Evolutionary conservation across 30 jellyfish, hydroid and myxozoan genomes (phyloP).

Genomic region (Mastigias papua): DNA sequence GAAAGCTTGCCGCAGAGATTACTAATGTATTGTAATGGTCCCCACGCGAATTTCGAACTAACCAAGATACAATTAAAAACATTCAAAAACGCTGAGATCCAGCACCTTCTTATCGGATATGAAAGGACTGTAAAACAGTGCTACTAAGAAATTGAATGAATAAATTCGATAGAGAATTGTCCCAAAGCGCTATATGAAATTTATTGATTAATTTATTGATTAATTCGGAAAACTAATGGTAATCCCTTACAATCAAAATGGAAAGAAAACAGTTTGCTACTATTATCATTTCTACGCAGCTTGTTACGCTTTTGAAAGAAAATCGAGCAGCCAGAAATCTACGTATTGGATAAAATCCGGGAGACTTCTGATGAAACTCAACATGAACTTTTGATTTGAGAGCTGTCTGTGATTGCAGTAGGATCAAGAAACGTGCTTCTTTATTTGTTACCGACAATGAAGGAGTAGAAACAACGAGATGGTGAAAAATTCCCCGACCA

Average conservation of each 20-base stretch:
- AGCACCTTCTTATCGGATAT: background rate
- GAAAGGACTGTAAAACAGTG: background rate
- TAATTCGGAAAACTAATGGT: background rate
- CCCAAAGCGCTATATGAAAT: background rate
- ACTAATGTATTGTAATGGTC: slow-evolving; percentile 2
- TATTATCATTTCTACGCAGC: too few species aligned
- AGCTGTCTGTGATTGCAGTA: too few species aligned
- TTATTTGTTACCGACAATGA: too few species aligned
- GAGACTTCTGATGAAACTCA: too few species aligned
- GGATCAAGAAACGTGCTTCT: too few species aligned
- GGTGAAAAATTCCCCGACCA: too few species aligned
- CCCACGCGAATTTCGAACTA: slow-evolving; percentile 8
- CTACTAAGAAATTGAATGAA: background rate
- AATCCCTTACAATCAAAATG: background rate
- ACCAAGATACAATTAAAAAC: background rate
- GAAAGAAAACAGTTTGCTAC: background rate
- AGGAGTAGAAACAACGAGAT: too few species aligned
- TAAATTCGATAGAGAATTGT: background rate
- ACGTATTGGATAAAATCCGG: too few species aligned
- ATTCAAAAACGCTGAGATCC: background rate
- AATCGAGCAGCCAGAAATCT: too few species aligned
- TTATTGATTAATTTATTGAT: background rate
- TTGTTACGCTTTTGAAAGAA: too few species aligned
- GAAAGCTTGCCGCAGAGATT: background rate
- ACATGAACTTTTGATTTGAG: too few species aligned